Percentiles rank a stretch among this genome's conserved stretches.
Evolutionary conservation across 1,140 invertebrate species (phyloP).

Genomic region (Laodelphax striatellus): DNA sequence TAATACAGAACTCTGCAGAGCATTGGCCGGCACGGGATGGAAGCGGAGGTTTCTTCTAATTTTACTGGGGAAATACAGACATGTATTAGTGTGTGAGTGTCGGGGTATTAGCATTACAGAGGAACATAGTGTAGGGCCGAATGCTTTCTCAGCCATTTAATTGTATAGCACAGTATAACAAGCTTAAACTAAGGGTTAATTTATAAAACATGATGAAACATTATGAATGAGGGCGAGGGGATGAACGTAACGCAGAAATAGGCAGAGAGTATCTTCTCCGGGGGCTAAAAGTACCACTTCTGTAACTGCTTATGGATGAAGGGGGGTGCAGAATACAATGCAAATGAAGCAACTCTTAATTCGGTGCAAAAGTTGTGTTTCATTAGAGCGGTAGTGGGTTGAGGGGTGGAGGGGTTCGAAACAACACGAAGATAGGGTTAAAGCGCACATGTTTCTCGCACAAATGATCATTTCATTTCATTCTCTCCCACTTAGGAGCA

Average conservation of each 20-base stretch:
- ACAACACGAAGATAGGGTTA: not conserved
- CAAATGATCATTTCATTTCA: constrained; percentile 11
- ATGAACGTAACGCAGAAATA: not conserved
- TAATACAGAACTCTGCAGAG: too few species aligned
- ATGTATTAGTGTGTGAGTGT: too few species aligned
- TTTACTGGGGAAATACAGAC: too few species aligned
- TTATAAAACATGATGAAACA: constrained; percentile 4
- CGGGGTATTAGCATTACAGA: not conserved
- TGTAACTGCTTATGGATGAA: not conserved
- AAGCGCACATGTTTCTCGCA: constrained; percentile 6
- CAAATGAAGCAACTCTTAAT: constrained; percentile 10
- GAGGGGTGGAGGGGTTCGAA: not conserved
- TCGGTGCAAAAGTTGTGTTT: constrained; percentile 10
- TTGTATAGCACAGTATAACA: not conserved
- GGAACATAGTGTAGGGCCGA: too few species aligned
- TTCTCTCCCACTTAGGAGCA: constrained; percentile 6
- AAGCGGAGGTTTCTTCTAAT: too few species aligned
- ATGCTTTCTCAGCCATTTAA: too few species aligned
- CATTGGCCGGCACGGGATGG: too few species aligned
- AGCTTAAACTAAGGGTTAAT: constrained; percentile 4
- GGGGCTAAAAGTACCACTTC: not conserved
- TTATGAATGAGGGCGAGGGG: not conserved
- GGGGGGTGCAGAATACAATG: not conserved
- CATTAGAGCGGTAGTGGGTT: not conserved
- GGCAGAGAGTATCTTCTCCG: not conserved